These are phyloP conservation scores for Patella ulyssiponensis DNA, from an alignment of 2,888 invertebrate species.

Conservation along the genomic window DNA sequence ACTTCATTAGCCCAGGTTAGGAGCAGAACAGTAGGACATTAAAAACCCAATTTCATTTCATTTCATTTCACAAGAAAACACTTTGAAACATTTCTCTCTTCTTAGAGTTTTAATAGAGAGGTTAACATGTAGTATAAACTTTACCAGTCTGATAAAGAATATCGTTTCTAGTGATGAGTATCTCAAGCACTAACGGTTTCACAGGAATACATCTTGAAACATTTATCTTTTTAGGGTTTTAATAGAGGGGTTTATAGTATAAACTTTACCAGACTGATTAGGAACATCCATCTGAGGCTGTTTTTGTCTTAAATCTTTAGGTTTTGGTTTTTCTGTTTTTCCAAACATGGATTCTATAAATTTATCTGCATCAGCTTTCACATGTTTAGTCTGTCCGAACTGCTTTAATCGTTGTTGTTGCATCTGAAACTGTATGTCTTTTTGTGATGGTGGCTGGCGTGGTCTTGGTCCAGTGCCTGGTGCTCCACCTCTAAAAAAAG, in stretches of 20 bases:
- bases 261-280: too few species aligned
- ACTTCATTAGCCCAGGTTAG: too few species aligned
- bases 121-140: too few species aligned
- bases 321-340: slow-evolving; percentile 45
- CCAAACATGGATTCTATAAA: slow-evolving; percentile 66
- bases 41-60: too few species aligned
- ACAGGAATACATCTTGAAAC: not conserved
- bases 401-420: slow-evolving; percentile 58
- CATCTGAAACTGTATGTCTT: slow-evolving; percentile 52
- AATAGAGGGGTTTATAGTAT: too few species aligned
- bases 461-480: slow-evolving; percentile 24
- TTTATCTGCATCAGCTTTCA: slow-evolving; percentile 56
- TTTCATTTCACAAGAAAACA: too few species aligned
- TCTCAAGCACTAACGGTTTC: too few species aligned
- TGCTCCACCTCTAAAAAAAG: slow-evolving; percentile 18
- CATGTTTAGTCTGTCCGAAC: slow-evolving; percentile 48
- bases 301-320: slow-evolving; percentile 29
- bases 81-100: too few species aligned
- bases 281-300: not conserved
- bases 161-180: not conserved
- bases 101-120: too few species aligned
- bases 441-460: slow-evolving; percentile 35
- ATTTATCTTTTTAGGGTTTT: not conserved
- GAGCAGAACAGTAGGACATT: too few species aligned
- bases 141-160: too few species aligned